These are phyloP conservation scores for Tupaia tana DNA, from an alignment of 2,113 vertebrate genomes.

Conservation along the genomic window DNA sequence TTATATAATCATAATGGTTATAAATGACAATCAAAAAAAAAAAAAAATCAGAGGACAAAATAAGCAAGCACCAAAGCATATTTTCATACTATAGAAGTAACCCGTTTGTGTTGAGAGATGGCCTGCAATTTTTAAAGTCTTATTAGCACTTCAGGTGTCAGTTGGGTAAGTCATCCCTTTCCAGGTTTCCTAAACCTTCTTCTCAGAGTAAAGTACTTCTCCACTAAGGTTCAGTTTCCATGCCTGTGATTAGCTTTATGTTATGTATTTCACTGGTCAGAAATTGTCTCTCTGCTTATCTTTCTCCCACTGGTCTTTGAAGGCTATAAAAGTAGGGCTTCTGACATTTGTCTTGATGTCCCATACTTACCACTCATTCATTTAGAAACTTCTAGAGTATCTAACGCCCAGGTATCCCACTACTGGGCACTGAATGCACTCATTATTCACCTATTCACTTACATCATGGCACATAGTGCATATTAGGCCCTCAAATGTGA, in stretches of 20 bases:
- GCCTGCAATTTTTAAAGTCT: not conserved
- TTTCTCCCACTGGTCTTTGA: not conserved
- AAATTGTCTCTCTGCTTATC: not conserved
- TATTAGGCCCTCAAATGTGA: not conserved
- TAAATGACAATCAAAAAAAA: not conserved
- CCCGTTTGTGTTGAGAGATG: not conserved
- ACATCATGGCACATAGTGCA: not conserved
- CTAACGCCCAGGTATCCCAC: not conserved
- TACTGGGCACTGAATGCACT: not conserved
- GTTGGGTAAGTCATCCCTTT: not conserved
- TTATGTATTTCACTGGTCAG: not conserved
- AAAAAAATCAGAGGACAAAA: slow-evolving; percentile 11
- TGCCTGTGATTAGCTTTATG: not conserved
- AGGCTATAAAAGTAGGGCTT: not conserved
- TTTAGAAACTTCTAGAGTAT: slow-evolving; percentile 30
- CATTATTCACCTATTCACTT: not conserved
- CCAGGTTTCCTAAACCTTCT: not conserved
- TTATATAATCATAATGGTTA: not conserved
- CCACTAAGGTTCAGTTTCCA: not conserved
- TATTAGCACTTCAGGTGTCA: not conserved
- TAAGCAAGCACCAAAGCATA: not conserved
- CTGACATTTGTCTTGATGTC: not conserved
- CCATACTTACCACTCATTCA: slow-evolving; percentile 13
- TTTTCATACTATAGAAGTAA: not conserved
- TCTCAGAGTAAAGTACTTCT: not conserved